These are phyloP conservation scores for Cerceris rybyensis DNA, from an alignment of 2,888 invertebrate genomes.

Conservation along the genomic window DNA sequence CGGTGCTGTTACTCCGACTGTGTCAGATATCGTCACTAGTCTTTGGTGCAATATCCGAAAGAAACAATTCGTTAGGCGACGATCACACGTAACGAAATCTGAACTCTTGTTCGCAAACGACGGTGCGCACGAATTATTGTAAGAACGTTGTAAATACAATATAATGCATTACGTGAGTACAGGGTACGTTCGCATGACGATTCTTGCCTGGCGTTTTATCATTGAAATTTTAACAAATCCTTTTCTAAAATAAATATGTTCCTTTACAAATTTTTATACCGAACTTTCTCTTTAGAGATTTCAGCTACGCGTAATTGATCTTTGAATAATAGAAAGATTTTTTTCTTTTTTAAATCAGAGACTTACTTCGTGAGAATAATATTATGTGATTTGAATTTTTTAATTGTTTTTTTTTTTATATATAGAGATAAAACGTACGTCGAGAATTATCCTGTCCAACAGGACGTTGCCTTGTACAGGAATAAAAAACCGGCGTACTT, in stretches of 20 bases:
- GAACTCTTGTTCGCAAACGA: slow-evolving; percentile 51
- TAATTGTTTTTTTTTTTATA: slow-evolving; percentile 3
- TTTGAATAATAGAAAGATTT: no score
- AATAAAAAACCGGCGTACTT: slow-evolving; percentile 53
- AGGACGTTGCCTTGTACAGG: slow-evolving; percentile 51
- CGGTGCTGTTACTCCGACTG: not conserved
- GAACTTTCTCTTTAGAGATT: not conserved
- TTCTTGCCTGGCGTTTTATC: slow-evolving; percentile 49
- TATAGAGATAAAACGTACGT: slow-evolving; percentile 20
- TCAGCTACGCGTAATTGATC: no score
- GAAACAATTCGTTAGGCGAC: slow-evolving; percentile 15
- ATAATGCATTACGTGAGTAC: slow-evolving; percentile 67
- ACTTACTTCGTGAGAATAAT: not conserved
- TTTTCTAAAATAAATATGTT: no score
- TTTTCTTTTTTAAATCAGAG: not conserved
- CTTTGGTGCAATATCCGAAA: slow-evolving; percentile 27
- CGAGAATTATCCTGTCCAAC: slow-evolving; percentile 55
- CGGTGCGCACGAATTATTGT: slow-evolving; percentile 64
- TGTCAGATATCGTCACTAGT: slow-evolving; percentile 20
- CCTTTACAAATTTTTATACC: not conserved
- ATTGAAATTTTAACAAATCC: not conserved
- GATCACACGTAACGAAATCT: slow-evolving; percentile 31
- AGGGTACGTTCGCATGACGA: slow-evolving; percentile 55
- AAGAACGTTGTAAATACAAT: slow-evolving; percentile 72
- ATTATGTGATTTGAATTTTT: not conserved